Percentiles rank a stretch among this genome's conserved stretches.
phyloP scores from a whole-genome alignment of 2,113 vertebrate genomes.

The Stictonetta naevosa region DNA sequence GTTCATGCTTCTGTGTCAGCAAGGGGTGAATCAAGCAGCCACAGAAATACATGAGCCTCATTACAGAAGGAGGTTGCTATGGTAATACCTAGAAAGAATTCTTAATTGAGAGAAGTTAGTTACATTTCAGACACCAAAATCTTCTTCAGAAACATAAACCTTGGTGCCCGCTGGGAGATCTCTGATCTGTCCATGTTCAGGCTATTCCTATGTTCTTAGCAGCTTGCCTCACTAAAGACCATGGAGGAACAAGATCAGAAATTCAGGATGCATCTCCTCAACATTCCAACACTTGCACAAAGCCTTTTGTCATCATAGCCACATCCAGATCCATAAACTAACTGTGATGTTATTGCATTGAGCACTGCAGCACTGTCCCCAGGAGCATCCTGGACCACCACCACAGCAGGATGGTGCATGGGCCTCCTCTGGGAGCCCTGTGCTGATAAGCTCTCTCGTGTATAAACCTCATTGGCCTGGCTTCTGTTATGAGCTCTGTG shows the following conservation, averaged over 20 bases:
- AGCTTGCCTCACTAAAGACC: not conserved
- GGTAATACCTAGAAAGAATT: slow-evolving; percentile 23
- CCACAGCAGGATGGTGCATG: not conserved
- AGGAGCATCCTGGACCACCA: not conserved
- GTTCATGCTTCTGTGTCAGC: slow-evolving; percentile 27
- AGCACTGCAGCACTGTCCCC: not conserved
- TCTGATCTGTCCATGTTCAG: not conserved
- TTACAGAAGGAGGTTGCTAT: slow-evolving; percentile 46
- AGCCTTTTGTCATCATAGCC: not conserved
- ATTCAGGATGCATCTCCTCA: not conserved
- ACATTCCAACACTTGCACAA: not conserved
- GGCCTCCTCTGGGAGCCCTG: not conserved
- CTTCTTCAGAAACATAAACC: not conserved
- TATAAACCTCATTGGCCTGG: not conserved
- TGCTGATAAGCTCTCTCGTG: not conserved
- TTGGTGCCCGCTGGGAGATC: not conserved
- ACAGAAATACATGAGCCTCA: not conserved
- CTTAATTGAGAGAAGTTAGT: slow-evolving; percentile 38
- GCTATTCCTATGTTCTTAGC: not conserved
- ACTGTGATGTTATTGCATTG: not conserved
- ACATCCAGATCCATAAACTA: not conserved
- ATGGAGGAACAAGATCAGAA: not conserved
- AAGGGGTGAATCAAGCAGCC: slow-evolving; percentile 25
- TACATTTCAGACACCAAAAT: slow-evolving; percentile 5
- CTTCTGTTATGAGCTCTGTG: not conserved